Percentiles rank a stretch among this genome's conserved stretches.
Conservation (phyloP, 2,888 invertebrate genomes). For the Pocota personata region DNA sequence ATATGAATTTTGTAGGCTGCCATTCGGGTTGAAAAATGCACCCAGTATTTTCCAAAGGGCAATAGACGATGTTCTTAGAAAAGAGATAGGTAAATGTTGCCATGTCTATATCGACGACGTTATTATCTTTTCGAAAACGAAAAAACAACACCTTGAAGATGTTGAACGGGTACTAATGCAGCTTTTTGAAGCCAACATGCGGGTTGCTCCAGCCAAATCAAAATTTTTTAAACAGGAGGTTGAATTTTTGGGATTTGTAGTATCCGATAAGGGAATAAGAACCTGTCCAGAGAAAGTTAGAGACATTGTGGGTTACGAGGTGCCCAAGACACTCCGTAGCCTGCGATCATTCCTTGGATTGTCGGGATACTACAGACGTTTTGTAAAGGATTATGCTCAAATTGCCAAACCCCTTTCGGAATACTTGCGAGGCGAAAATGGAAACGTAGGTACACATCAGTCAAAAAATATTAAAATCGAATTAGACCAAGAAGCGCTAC, state of each 20-base stretch:
- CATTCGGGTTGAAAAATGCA: too few species aligned
- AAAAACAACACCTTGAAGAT: conserved; percentile 36
- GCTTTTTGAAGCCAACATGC: conserved; percentile 33
- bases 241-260: conserved; percentile 27
- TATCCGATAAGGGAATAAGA: conserved; percentile 31
- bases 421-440: conserved; percentile 56
- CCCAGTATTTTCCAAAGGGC: too few species aligned
- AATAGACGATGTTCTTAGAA: too few species aligned
- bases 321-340: conserved; percentile 26
- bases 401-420: too few species aligned
- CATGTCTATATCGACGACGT: too few species aligned
- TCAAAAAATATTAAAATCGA: conserved; percentile 54
- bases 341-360: conserved; percentile 44
- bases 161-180: conserved; percentile 1
- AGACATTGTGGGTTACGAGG: conserved; percentile 28
- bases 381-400: too few species aligned
- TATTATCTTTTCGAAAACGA: too few species aligned
- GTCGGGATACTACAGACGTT: too few species aligned
- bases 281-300: too few species aligned
- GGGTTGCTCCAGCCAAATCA: too few species aligned
- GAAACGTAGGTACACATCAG: conserved; percentile 10
- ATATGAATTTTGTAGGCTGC: conserved; percentile 14
- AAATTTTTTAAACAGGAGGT: conserved; percentile 28
- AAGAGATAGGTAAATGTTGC: too few species aligned
- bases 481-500: conserved; percentile 40